Conservation (phyloP, 1,140 invertebrate genomes). For the Drosophila obscura region DNA sequence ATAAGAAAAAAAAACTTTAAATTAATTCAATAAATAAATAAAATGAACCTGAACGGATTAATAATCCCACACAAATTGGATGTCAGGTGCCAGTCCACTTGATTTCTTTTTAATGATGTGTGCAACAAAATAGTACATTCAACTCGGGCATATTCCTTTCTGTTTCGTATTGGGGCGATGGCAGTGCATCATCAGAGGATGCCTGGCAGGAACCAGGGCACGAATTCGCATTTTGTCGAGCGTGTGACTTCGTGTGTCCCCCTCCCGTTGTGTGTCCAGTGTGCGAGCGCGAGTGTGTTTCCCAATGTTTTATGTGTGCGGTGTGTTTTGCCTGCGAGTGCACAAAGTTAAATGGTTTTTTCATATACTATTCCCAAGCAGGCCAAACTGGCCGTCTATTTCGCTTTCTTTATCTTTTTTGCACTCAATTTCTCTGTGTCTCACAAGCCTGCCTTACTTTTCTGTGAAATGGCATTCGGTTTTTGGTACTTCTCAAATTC, state of each 20-base stretch:
- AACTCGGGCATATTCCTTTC: slow-evolving; percentile 3
- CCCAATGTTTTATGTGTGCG: slow-evolving; percentile 14
- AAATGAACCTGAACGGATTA: not conserved
- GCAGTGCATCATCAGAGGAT: slow-evolving; percentile 15
- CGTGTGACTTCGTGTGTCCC: slow-evolving; percentile 6
- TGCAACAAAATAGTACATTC: not conserved
- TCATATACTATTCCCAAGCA: slow-evolving; percentile 20
- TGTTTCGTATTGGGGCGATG: not conserved
- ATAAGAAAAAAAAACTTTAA: too few relatives aligned
- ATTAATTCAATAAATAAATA: too few relatives aligned
- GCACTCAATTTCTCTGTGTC: not conserved
- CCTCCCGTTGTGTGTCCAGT: not conserved
- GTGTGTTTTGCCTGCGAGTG: slow-evolving; percentile 45
- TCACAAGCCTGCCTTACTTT: too few relatives aligned
- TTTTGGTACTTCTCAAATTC: slow-evolving; percentile 16
- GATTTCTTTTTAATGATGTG: not conserved
- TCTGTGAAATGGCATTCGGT: slow-evolving; percentile 20
- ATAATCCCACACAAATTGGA: not conserved
- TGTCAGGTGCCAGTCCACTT: not conserved
- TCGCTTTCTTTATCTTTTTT: not conserved
- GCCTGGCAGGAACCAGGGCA: slow-evolving; percentile 24
- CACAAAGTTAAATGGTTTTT: slow-evolving; percentile 59
- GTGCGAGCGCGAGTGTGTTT: slow-evolving; percentile 7
- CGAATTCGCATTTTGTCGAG: slow-evolving; percentile 33
- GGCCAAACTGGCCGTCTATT: not conserved